Conservation (phyloP, 1,140 invertebrate species). For the Cydia strobilella region DNA sequence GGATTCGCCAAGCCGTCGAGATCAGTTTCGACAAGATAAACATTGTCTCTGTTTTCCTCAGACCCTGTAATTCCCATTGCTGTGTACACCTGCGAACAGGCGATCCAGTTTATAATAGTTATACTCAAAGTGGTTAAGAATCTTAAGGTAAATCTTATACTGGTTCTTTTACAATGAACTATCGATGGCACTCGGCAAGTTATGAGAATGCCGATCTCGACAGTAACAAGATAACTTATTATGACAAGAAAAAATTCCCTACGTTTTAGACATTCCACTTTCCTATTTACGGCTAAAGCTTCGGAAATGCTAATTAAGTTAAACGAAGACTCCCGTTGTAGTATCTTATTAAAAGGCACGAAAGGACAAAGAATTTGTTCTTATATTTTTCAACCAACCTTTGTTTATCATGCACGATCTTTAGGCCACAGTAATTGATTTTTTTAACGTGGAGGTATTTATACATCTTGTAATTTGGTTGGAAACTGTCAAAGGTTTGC, state of each 20-base stretch:
- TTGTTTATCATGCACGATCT: no score
- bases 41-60: conserved; percentile 19
- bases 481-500: no score
- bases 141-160: neutral
- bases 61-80: neutral
- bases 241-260: conserved; percentile 6
- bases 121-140: neutral
- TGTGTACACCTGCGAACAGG: neutral
- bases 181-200: neutral
- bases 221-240: conserved; percentile 25
- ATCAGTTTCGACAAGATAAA: conserved; percentile 24
- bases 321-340: neutral
- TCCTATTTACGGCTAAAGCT: neutral
- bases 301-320: conserved; percentile 12
- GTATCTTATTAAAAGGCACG: neutral
- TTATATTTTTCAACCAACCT: no score
- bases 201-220: neutral
- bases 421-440: no score
- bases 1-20: conserved; percentile 6
- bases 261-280: neutral
- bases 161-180: neutral
- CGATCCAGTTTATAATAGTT: no score
- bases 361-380: no score
- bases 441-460: no score
- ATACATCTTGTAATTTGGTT: no score